These are phyloP conservation scores for Myotis daubentonii DNA, from an alignment of 2,797 vertebrate genomes.

Conservation along the genomic window DNA sequence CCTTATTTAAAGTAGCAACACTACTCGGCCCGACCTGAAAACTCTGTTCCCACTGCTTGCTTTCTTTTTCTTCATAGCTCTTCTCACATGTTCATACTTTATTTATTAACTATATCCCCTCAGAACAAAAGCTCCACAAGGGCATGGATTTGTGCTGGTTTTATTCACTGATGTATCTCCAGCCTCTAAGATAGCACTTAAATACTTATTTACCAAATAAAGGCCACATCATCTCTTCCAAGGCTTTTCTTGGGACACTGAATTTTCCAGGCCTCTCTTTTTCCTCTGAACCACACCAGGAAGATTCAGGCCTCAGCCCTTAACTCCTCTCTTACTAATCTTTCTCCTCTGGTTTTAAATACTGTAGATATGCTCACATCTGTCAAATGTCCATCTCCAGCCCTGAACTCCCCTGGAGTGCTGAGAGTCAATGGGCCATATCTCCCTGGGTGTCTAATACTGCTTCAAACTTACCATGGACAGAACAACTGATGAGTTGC, in stretches of 20 bases:
- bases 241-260: neutral
- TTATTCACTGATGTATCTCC: neutral
- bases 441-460: neutral
- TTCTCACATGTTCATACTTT: neutral
- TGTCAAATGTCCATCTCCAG: neutral
- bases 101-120: neutral
- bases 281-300: neutral
- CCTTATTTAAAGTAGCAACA: neutral
- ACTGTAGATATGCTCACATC: neutral
- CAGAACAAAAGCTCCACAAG: neutral
- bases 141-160: neutral
- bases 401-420: neutral
- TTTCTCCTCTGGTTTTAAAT: neutral
- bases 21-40: neutral
- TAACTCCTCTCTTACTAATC: neutral
- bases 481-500: neutral
- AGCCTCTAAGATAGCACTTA: neutral
- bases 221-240: neutral
- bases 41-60: neutral
- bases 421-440: accelerated
- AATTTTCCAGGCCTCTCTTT: neutral
- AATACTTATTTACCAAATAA: neutral
- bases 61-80: neutral
- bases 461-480: neutral
- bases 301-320: neutral